phyloP scores from a whole-genome alignment of 2,888 invertebrate genomes.

The Junonia oenone region DNA sequence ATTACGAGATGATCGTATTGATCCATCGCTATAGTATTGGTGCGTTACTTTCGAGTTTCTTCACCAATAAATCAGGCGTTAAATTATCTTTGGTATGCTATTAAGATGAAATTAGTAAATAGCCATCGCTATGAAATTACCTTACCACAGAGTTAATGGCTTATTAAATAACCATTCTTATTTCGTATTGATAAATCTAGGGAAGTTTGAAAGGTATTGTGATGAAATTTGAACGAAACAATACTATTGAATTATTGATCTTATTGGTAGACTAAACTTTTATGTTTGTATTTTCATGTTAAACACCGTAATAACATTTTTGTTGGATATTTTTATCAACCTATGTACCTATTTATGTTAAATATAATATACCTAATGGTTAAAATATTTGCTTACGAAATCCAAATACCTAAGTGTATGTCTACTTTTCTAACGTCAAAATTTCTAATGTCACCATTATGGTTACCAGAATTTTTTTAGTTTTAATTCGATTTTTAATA shows the following conservation, averaged over 20 bases:
- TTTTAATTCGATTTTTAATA: no score
- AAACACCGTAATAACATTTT: no score
- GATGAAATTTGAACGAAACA: neutral
- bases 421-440: no score
- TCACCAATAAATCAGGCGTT: conserved; percentile 3
- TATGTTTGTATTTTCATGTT: no score
- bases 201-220: neutral
- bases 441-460: no score
- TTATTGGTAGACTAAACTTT: no score
- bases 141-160: conserved; percentile 10
- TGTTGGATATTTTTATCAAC: no score
- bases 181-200: neutral
- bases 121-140: neutral
- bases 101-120: conserved; percentile 6
- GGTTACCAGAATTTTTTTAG: no score
- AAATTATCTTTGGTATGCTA: conserved; percentile 5
- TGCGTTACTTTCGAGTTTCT: conserved; percentile 3
- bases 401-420: no score
- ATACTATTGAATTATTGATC: neutral
- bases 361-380: no score
- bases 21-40: neutral
- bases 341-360: no score
- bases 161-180: conserved; percentile 13
- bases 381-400: no score
- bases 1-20: conserved; percentile 5